Conservation (phyloP, 1,140 invertebrate genomes). For the Penaeus indicus region DNA sequence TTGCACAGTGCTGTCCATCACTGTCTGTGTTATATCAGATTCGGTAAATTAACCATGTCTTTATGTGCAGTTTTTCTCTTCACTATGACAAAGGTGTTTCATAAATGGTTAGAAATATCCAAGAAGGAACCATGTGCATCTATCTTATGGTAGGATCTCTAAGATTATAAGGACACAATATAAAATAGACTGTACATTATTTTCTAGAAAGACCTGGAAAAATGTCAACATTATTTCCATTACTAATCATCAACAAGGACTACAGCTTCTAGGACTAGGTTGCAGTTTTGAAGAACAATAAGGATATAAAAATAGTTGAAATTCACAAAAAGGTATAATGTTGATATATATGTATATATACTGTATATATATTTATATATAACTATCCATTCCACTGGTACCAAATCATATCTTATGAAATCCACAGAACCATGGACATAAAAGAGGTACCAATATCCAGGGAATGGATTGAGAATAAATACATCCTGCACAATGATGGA, state of each 20-base stretch:
- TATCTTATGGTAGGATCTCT: conserved; percentile 46
- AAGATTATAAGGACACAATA: conserved; percentile 59
- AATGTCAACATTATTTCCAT: conserved; percentile 59
- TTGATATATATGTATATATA: conserved; percentile 50
- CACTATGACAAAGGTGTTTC: conserved; percentile 52
- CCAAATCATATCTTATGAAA: conserved; percentile 43
- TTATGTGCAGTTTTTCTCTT: conserved; percentile 16
- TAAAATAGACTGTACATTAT: conserved; percentile 65
- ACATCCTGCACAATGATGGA: conserved; percentile 48
- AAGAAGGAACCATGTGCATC: conserved; percentile 61
- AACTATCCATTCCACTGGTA: conserved; percentile 31
- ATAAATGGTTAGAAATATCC: conserved; percentile 51
- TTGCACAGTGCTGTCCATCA: neutral
- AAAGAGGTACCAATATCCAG: conserved; percentile 39
- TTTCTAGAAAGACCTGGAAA: conserved; percentile 60
- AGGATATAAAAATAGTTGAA: conserved; percentile 64
- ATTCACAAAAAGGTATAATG: conserved; percentile 56
- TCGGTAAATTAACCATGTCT: conserved; percentile 7
- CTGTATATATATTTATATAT: conserved; percentile 19
- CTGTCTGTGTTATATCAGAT: neutral
- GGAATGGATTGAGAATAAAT: conserved; percentile 49
- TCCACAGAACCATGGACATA: conserved; percentile 46
- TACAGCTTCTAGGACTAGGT: conserved; percentile 62
- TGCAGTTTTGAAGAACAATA: conserved; percentile 59
- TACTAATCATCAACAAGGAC: conserved; percentile 57